Evolutionary conservation across 2,113 vertebrate genomes (phyloP), one percentile per base, ranked within the genome.

Genomic region (Dermatemys mawii): DNA sequence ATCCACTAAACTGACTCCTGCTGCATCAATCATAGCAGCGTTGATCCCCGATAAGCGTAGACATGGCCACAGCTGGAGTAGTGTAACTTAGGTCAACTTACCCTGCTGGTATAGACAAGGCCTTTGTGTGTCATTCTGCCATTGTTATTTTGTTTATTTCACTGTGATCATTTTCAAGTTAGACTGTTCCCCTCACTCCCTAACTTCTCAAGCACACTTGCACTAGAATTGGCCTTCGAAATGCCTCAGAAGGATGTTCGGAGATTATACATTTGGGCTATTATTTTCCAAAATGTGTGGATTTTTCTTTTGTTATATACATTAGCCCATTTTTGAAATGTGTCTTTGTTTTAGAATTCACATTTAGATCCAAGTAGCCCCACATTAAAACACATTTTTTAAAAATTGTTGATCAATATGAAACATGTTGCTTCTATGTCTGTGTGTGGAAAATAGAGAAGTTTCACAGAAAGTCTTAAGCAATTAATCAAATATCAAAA

Each of bases 401-500:
- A 51, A 86, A 55, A 63, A 89, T n/a, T 26, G 51, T 8, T 35
- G 46, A 89, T 48, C 27, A 2, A 79, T 84, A 26, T 6, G 4
- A 96, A 96, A 93, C 32, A 44, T 12, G 53, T 78, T 89, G 41
- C 63, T 89, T 83, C 86, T 93, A 85, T 46, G 41, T 81, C 84
- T 94, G 95, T 87, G 93, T 94, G 90, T 92, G 91, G 92, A 48
- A 92, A 89, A 79, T 94, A 95, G 95, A 95, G 89, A 87, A 91
- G 48, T 3, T 54, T 80, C 88, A 92, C 24, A 57, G 78, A 94
- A 81, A 49, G 90, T 97, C 75, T 89, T 63, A 81, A 95, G 84
- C 86, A 94, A 93, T 95, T 92, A 97, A 91, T 95, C 79, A 89
- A 95, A 92, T 95, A 85, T 91, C 73, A 92, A 97, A 90, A 95